These are phyloP conservation scores for Zelleria hepariella DNA, from an alignment of 2,888 invertebrate species.

Conservation along the genomic window DNA sequence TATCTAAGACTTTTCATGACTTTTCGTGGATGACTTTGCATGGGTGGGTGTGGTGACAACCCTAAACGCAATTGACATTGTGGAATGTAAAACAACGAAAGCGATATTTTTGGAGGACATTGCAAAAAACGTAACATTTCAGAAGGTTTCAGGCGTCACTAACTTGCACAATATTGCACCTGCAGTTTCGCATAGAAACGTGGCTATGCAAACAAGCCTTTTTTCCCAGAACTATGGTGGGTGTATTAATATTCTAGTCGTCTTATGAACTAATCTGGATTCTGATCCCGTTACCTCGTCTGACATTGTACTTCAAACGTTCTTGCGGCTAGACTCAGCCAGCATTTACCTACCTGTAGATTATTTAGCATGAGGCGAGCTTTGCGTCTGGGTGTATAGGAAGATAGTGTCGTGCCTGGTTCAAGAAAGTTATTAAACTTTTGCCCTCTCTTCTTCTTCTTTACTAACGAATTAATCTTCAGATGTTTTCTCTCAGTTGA, in stretches of 20 bases:
- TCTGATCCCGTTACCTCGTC: conserved; percentile 47
- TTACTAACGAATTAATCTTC: too few relatives aligned
- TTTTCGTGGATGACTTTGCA: too few relatives aligned
- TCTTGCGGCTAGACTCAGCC: neutral
- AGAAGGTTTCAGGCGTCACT: neutral
- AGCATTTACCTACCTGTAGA: neutral
- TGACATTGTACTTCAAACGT: neutral
- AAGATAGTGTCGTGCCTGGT: neutral
- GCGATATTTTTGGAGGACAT: neutral
- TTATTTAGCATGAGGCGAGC: neutral
- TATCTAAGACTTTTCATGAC: too few relatives aligned
- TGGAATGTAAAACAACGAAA: neutral
- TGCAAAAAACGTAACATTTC: neutral
- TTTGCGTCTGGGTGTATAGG: neutral
- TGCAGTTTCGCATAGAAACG: neutral
- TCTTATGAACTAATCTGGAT: conserved; percentile 48
- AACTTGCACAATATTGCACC: neutral
- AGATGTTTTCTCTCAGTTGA: too few relatives aligned
- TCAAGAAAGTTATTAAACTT: too few relatives aligned
- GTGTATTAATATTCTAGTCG: conserved; percentile 44
- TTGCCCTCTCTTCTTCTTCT: too few relatives aligned
- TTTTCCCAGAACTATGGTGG: neutral
- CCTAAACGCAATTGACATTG: neutral
- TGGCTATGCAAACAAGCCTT: neutral
- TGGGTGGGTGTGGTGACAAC: neutral